These are phyloP conservation scores for Trichopoda pennipes DNA, from an alignment of 2,888 invertebrate genomes.

Conservation along the genomic window DNA sequence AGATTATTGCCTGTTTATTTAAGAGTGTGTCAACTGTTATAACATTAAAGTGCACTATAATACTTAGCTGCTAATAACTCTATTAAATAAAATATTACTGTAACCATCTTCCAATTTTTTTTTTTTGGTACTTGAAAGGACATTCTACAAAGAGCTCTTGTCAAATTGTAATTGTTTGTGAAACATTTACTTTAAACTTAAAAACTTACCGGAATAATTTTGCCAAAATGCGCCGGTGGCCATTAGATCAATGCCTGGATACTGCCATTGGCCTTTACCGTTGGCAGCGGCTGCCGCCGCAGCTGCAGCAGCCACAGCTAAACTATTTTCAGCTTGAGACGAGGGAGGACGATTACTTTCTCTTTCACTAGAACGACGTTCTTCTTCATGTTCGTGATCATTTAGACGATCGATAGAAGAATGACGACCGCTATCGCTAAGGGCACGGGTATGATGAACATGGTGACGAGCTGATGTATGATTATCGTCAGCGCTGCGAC, in stretches of 20 bases:
- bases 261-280: slow-evolving; percentile 85
- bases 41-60: no score
- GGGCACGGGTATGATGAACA: slow-evolving; percentile 45
- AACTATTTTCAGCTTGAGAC: slow-evolving; percentile 78
- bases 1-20: no score
- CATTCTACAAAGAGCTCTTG: no score
- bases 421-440: slow-evolving; percentile 68
- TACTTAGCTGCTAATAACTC: no score
- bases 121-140: no score
- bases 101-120: no score
- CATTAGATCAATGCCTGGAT: slow-evolving; percentile 89
- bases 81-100: no score
- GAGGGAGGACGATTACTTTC: slow-evolving; percentile 77
- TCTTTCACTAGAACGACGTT: slow-evolving; percentile 72
- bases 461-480: slow-evolving; percentile 67
- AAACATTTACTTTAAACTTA: neutral
- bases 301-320: slow-evolving; percentile 76
- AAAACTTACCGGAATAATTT: slow-evolving; percentile 91
- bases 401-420: slow-evolving; percentile 74
- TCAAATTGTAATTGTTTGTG: no score
- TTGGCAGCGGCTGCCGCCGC: slow-evolving; percentile 78
- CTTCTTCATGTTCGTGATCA: slow-evolving; percentile 74
- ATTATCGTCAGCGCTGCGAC: slow-evolving; percentile 72
- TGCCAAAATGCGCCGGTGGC: slow-evolving; percentile 94
- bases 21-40: no score